Evolutionary conservation across 2,797 vertebrate genomes (phyloP), one percentile per base, ranked within the genome.

Genomic region (Malacoraja senta): DNA sequence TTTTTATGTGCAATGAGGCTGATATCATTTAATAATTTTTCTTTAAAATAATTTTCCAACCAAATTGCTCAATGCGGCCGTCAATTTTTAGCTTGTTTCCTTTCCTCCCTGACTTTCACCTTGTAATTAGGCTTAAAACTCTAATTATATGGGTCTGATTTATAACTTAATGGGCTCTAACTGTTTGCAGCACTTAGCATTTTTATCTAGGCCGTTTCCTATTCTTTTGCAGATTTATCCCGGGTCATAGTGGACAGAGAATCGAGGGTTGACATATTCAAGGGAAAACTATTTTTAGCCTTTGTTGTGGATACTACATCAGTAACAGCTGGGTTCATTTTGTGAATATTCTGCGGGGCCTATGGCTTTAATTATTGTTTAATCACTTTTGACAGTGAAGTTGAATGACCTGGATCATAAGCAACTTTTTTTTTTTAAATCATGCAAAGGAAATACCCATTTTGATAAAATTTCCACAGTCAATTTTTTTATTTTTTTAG

Each of bases 71-170:
- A 8, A 86, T 63, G 29, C 19, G 12, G 83, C 58, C n/a, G 61
- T 86, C 61, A n/a, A 88, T 88, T 88, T 84, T 88, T 68, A 32
- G 32, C 21, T 68, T 88, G n/a, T 88, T 88, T 32, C 8, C 32
- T 88, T 83, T 88, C 35, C 8, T 88, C 15, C 15, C 84, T 68
- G n/a, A 68, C 63, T 88, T 88, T 88, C 63, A 88, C 17, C 8
- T 88, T 32, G 17, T 35, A 88, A 88, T 88, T 88, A 88, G 84
- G 63, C 84, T 88, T 88, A 88, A 68, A 88, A 32, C 65, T 88
- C 84, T 65, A 88, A 88, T 88, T 88, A 88, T 88, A n/a, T 68
- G 15, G 63, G 84, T 88, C 65, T 88, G 61, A 88, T 88, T 88
- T 88, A 68, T 88, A 88, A 88, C 63, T 88, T 88, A 88, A 88